A percentile compares a stretch with the other conserved stretches of the same genome.
phyloP scores from a whole-genome alignment of 2,888 invertebrate genomes.

The Thysanoteuthis rhombus region DNA sequence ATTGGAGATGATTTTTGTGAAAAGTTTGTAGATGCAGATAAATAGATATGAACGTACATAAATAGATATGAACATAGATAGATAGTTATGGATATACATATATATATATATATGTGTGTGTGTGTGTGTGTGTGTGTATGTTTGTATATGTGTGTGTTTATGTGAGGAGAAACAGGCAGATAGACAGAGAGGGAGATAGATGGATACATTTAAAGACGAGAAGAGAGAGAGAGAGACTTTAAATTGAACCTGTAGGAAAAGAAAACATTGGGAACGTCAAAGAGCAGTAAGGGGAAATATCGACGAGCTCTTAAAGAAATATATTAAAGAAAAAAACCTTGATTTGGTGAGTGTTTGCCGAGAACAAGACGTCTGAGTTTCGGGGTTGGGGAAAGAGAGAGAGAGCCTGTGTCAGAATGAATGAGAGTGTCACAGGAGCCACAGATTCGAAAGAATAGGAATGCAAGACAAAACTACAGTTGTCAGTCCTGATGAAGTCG shows the following conservation, averaged over 20 bases:
- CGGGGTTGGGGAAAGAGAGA: background rate
- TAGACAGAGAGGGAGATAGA: background rate
- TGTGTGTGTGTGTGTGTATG: too few species aligned
- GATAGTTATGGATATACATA: too few species aligned
- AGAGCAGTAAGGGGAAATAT: background rate
- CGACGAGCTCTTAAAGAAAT: background rate
- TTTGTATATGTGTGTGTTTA: too few species aligned
- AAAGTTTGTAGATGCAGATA: too few species aligned
- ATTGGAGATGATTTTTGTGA: too few species aligned
- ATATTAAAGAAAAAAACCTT: background rate
- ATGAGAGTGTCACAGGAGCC: background rate
- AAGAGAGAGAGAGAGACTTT: background rate
- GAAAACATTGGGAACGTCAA: too few species aligned
- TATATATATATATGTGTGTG: too few species aligned
- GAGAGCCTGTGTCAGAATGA: background rate
- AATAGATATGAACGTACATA: too few species aligned
- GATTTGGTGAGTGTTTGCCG: background rate
- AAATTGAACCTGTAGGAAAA: background rate
- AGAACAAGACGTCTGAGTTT: background rate
- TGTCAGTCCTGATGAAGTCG: background rate
- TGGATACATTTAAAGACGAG: background rate
- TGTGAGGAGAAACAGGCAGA: background rate
- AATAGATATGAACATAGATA: too few species aligned
- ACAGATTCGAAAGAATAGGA: background rate
- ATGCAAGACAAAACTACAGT: background rate